phyloP scores from a whole-genome alignment of 1,140 invertebrate genomes.

The Drosophila nebulosa region DNA sequence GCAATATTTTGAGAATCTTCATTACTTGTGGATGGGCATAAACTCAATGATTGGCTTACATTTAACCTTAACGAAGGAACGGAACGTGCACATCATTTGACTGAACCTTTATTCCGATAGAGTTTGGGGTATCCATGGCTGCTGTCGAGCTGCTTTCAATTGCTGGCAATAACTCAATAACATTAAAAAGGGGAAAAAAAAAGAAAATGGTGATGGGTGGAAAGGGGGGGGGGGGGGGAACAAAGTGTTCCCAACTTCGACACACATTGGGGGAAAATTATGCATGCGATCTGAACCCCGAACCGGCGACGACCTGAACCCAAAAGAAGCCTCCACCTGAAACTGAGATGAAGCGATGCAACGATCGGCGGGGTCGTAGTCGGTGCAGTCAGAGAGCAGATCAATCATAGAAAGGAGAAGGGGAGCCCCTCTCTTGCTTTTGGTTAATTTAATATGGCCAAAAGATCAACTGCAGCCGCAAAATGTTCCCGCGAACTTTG shows the following conservation, averaged over 20 bases:
- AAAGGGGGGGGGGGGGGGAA: no score
- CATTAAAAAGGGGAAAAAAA: conserved; percentile 29
- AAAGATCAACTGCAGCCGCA: conserved; percentile 67
- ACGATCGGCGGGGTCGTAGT: conserved; percentile 32
- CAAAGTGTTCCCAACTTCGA: conserved; percentile 51
- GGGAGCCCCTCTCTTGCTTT: conserved; percentile 32
- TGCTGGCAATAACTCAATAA: conserved; percentile 77
- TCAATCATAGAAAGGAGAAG: conserved; percentile 54
- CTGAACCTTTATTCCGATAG: conserved; percentile 1
- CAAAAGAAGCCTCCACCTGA: conserved; percentile 29
- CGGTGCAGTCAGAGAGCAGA: conserved; percentile 40
- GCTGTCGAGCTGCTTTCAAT: conserved; percentile 56
- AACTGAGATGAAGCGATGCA: conserved; percentile 1
- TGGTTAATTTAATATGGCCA: conserved; percentile 79
- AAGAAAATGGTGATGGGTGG: no score
- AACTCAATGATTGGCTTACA: conserved; percentile 40
- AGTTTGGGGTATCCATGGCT: neutral
- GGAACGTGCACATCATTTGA: conserved; percentile 72
- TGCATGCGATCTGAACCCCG: conserved; percentile 62
- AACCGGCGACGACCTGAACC: conserved; percentile 49
- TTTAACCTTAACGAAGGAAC: conserved; percentile 59
- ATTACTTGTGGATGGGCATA: conserved; percentile 15
- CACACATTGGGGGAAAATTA: conserved; percentile 66
- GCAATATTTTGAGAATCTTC: neutral
- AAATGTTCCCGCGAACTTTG: conserved; percentile 75